A percentile compares a stretch with the other conserved stretches of the same genome.
These are phyloP conservation scores for Epinotia nisella DNA, from an alignment of 2,888 invertebrate genomes.

Conservation along the genomic window DNA sequence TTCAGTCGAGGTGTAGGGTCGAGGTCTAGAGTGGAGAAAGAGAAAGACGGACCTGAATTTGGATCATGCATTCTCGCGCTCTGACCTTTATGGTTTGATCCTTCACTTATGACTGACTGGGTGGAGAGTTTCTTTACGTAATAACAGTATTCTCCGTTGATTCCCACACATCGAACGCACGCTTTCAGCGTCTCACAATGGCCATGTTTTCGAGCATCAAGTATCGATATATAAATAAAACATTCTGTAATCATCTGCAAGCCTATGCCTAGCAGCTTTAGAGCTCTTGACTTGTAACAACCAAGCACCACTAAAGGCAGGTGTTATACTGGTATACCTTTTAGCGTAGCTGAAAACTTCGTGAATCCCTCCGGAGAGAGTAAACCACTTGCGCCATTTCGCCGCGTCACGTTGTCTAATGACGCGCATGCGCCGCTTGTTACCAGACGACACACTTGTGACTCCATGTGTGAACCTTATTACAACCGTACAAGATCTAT, in stretches of 20 bases:
- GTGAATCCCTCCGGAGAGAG: constrained; percentile 22
- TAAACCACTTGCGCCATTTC: constrained; percentile 9
- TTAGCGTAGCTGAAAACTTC: background rate
- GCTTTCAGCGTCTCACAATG: constrained; percentile 21
- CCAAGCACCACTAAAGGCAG: background rate
- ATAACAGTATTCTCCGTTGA: constrained; percentile 3
- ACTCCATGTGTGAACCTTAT: background rate
- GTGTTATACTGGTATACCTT: background rate
- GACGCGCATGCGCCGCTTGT: constrained; percentile 46
- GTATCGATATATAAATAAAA: background rate
- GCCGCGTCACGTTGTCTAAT: constrained; percentile 61
- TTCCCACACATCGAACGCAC: constrained; percentile 6
- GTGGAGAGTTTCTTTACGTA: constrained; percentile 8
- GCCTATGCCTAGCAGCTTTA: background rate
- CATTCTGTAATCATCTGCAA: background rate
- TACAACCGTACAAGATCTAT: background rate
- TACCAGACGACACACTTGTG: background rate
- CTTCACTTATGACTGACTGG: background rate
- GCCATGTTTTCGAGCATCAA: constrained; percentile 9
- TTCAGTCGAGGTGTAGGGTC: too few relatives aligned
- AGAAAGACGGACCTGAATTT: too few relatives aligned
- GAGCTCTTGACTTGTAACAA: background rate
- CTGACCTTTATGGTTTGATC: background rate
- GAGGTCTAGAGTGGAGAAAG: too few relatives aligned
- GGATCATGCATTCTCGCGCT: background rate